Evolutionary conservation across 2,113 vertebrate species (phyloP).

Genomic region (Muntiacus muntjak): DNA sequence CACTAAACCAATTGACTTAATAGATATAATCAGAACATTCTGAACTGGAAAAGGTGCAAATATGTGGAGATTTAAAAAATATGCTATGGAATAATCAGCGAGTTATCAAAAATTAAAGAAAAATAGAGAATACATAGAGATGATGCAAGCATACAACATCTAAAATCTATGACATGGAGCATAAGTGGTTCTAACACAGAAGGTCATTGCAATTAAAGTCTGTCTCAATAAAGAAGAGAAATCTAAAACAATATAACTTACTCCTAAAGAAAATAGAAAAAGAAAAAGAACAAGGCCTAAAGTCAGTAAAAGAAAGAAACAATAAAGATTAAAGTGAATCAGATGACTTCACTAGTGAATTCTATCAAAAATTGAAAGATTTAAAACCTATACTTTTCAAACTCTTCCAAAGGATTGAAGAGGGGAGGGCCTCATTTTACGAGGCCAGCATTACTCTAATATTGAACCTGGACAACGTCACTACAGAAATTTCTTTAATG

Average conservation of each 20-base stretch:
- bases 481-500: neutral
- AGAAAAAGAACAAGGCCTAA: neutral
- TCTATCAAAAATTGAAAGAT: neutral
- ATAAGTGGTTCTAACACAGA: neutral
- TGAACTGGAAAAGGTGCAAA: neutral
- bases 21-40: neutral
- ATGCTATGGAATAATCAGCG: neutral
- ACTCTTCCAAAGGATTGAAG: neutral
- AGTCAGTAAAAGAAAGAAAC: neutral
- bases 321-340: neutral
- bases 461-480: neutral
- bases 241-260: neutral
- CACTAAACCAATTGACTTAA: neutral
- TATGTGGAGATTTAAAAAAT: neutral
- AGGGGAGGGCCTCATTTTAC: accelerated
- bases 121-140: neutral
- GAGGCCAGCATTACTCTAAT: neutral
- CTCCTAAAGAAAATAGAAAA: neutral
- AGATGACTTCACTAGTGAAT: neutral
- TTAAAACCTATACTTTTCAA: neutral
- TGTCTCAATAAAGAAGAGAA: neutral
- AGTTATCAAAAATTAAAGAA: neutral
- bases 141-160: neutral
- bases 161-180: neutral
- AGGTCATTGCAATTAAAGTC: neutral